Evolutionary conservation across 2,113 vertebrate genomes (phyloP).

Genomic region (Malaclemys terrapin): DNA sequence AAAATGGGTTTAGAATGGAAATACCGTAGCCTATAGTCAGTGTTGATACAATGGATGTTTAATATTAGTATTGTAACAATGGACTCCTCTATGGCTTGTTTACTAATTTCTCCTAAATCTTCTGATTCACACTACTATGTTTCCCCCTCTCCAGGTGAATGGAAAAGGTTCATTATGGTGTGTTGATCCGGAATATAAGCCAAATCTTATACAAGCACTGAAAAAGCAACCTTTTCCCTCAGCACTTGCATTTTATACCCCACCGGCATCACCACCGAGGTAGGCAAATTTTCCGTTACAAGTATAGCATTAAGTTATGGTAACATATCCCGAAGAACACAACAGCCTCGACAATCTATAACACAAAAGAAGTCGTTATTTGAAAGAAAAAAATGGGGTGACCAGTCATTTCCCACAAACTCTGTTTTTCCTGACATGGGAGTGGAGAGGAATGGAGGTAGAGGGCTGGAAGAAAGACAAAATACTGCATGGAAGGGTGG

Average conservation of each 20-base stretch:
- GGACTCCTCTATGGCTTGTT: background rate
- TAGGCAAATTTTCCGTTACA: constrained; percentile 51
- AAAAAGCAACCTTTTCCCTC: constrained; percentile 97
- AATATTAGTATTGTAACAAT: background rate
- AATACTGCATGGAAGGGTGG: background rate
- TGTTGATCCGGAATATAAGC: constrained; percentile 97
- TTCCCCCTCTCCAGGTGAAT: constrained; percentile 88
- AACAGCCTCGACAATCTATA: background rate
- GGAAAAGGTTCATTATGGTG: constrained; percentile 99
- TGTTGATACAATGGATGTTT: background rate
- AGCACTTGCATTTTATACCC: constrained; percentile 92
- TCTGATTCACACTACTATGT: constrained; percentile 38
- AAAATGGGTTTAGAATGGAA: background rate
- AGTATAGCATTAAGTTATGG: rapidly evolving
- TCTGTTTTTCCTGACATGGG: background rate
- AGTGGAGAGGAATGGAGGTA: background rate
- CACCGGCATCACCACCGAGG: constrained; percentile 93
- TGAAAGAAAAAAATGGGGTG: background rate
- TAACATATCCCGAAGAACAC: background rate
- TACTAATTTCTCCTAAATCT: background rate
- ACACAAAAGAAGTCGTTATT: background rate
- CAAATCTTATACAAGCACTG: constrained; percentile 96
- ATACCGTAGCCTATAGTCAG: background rate
- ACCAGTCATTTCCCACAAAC: background rate
- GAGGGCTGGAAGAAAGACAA: background rate